Evolutionary conservation across 2,797 vertebrate species (phyloP), one percentile per base, ranked within the genome.

Genomic region (Myripristis murdjan): DNA sequence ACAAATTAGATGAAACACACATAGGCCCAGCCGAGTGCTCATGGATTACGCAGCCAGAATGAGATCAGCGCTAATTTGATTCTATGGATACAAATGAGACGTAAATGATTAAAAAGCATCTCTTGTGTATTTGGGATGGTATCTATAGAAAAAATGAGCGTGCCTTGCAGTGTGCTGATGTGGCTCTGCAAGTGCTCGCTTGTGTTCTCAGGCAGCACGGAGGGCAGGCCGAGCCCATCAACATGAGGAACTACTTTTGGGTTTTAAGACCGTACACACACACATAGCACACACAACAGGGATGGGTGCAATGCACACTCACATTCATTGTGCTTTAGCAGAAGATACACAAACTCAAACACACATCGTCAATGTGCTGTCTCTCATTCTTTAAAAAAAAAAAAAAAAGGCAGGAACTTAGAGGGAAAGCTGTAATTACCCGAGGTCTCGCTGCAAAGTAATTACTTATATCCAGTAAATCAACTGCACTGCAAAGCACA

Each of bases 401-500:
- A n/a, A 37, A 54, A 37, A 10, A 16, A 31, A 31, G 6, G 31
- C 14, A 48, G 54, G n/a, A 53, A 44, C 41, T 23, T 7, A 47
- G 20, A 60, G 43, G 74, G 53, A 58, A 71, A 59, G 51, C 55
- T 67, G 46, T 47, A 59, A 78, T 81, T 53, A 70, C 46, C 23
- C 26, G 18, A 56, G 35, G 22, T 61, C 24, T 31, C 41, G 56
- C 20, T 66, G n/a, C 47, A 83, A 44, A 68, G 12, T 77, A 73
- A 85, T 79, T 69, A 55, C 53, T 31, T 35, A 64, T 64, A 74
- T 64, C 31, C 49, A 46, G 18, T 31, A 52, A 64, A 71, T 79
- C 65, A 76, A 43, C 66, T 59, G 52, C 44, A 57, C 37, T 55
- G 37, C 56, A 64, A 64, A 65, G 58, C 52, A 54, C 41, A 65